phyloP scores from a whole-genome alignment of 2,113 vertebrate genomes.

The Pontoporia blainvillei region DNA sequence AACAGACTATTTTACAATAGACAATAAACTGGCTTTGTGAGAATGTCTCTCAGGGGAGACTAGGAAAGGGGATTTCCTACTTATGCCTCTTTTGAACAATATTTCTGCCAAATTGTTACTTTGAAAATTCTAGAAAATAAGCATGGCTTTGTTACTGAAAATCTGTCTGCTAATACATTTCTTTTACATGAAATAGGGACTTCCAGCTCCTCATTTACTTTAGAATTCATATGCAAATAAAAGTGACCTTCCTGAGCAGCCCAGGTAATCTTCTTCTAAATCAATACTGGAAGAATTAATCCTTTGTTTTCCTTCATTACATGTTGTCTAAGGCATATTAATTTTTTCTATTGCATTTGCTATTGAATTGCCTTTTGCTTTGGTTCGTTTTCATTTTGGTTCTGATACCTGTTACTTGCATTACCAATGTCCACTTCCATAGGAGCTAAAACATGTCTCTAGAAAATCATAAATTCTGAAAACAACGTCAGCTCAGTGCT shows the following conservation, averaged over 20 bases:
- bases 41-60: neutral
- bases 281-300: neutral
- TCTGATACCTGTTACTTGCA: neutral
- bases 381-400: neutral
- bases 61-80: neutral
- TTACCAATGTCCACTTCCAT: neutral
- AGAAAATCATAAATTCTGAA: neutral
- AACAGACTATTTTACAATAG: neutral
- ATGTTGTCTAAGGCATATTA: conserved; percentile 1
- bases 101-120: neutral
- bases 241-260: neutral
- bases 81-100: neutral
- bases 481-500: neutral
- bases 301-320: conserved; percentile 7
- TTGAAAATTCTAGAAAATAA: conserved; percentile 9
- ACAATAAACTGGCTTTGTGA: neutral
- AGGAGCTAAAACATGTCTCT: neutral
- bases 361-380: neutral
- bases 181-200: neutral
- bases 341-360: neutral
- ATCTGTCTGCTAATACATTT: neutral
- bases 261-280: conserved; percentile 30
- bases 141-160: neutral
- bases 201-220: neutral
- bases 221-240: conserved; percentile 7